Evolutionary conservation across 2,888 invertebrate genomes (phyloP), one percentile per base, ranked within the genome.

Genomic region (Nebria salina): DNA sequence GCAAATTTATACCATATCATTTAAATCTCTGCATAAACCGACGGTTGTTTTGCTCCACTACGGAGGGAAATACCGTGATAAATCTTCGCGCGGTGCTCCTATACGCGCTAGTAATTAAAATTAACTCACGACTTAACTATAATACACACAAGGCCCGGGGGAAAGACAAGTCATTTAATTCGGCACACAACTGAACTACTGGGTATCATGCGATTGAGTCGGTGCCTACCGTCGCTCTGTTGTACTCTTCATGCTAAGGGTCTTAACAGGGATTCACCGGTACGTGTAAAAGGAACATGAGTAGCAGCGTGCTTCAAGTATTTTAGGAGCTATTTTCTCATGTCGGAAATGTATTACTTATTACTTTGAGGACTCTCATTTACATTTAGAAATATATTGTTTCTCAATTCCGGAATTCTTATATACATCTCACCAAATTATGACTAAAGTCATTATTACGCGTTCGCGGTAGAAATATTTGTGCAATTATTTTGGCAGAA

Each of bases 1-100:
- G 75, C 13, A 54, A 75, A 75, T 75, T 75, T 64, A 75, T 75
- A 64, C 13, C 75, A 11, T n/a, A 75, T 34, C 75, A 75, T 75
- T 75, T 54, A 75, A 75, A 75, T 75, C 75, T 64, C 75, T 20
- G 43, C 64, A 3, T 54, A 75, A 75, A 75, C 5, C 42, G 41
- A n/a, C 73, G 73, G 34, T 26, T 42, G 41, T 41, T 34, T 15
- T 68, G 25, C 25, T 68, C 15, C 15, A 68, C 25, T 70, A 26
- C 70, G 2, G 26, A 11, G 70, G 25, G 70, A 70, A 70, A 34
- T 70, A 15, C 70, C 70, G 70, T 70, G 70, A 70, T 70, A 70
- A 70, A 70, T 70, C 70, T 70, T 11, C 68, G 70, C 54, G 26
- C 70, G 34, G 9, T 9, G 68, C 25, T 68, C 43, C 9, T 20